Percentiles rank a stretch among this genome's conserved stretches.
Conservation (phyloP, 2,888 invertebrate species). For the Endotricha flammealis region DNA sequence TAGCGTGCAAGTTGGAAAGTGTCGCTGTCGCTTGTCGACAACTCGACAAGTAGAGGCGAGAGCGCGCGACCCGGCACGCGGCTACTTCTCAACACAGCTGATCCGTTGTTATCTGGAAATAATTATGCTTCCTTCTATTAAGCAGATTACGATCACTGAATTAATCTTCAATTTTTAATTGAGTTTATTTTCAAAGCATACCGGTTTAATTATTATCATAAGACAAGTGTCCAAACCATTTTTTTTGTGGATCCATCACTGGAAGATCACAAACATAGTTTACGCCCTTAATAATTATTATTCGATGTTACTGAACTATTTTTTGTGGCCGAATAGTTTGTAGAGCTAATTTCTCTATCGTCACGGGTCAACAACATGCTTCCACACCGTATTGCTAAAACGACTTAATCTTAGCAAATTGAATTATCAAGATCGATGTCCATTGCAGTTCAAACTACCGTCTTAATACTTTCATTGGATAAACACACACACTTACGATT, state of each 20-base stretch:
- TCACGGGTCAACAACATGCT: constrained; percentile 45
- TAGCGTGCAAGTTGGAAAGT: constrained; percentile 64
- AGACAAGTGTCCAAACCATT: too few species aligned
- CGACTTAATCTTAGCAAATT: constrained; percentile 46
- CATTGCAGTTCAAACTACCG: constrained; percentile 37
- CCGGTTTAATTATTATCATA: too few species aligned
- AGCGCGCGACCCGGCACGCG: constrained; percentile 23
- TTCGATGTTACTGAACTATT: too few species aligned
- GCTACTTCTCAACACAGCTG: constrained; percentile 44
- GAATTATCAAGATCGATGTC: constrained; percentile 50
- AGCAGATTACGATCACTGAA: constrained; percentile 38
- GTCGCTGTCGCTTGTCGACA: constrained; percentile 29
- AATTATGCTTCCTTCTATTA: constrained; percentile 19
- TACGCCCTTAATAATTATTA: too few species aligned
- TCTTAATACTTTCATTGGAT: constrained; percentile 45
- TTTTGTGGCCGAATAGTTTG: too few species aligned
- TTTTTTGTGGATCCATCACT: too few species aligned
- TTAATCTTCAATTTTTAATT: too few species aligned
- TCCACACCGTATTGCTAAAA: constrained; percentile 29
- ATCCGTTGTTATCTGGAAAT: constrained; percentile 36
- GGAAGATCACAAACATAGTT: too few species aligned
- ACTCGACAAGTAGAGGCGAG: constrained; percentile 29
- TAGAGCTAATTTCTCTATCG: constrained; percentile 21
- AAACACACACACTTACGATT: constrained; percentile 20
- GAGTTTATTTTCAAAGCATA: too few species aligned